Evolutionary conservation across 2,888 invertebrate genomes (phyloP), one percentile per base, ranked within the genome.

Genomic region (Calliphora vomitoria): DNA sequence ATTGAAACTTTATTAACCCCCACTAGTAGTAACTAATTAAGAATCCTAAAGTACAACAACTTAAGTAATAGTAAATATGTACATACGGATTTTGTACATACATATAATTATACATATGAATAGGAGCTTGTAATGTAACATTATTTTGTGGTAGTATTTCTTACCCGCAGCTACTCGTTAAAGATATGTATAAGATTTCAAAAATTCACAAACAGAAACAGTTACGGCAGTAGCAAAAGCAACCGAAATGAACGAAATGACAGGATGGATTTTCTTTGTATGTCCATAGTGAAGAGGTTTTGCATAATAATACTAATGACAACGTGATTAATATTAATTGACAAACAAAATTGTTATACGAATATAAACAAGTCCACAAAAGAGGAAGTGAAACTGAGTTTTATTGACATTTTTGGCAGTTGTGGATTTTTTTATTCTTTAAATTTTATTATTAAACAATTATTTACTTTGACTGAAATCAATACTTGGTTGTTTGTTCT

Each of bases 1-100:
- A 87, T 85, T 85, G 85, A 87, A 85, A 82, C 87, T 85, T 85
- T 79, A 50, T 85, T 87, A 71, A 82, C 85, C 78, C 82, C 75
- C 62, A 20, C 55, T 20, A 13, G 11, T 47, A 41, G 55, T 68
- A 50, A 50, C 64, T 72, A 71, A 76, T 72, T 72, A 82, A 74
- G 25, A 20, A 35, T 58, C 66, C 78, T 62, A 68, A 68, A 72
- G 25, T 50, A 66, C 47, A 76, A 13, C 4, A 41, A 31, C 50
- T 68, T 41, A 68, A 76, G 58, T 38, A 68, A 68, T 64, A 47
- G 62, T 41, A 31, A 20, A 66, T 53, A 38, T 47, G 13, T 60
- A 53, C 3, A 68, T 58, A 47, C 1, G 15, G 47, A 15, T 53
- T 66, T 15, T 78, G 44, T 44, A 50, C 60, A 60, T 15, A 25